These are phyloP conservation scores for Drosophila sucinea DNA, from an alignment of 1,140 invertebrate genomes.

Conservation along the genomic window DNA sequence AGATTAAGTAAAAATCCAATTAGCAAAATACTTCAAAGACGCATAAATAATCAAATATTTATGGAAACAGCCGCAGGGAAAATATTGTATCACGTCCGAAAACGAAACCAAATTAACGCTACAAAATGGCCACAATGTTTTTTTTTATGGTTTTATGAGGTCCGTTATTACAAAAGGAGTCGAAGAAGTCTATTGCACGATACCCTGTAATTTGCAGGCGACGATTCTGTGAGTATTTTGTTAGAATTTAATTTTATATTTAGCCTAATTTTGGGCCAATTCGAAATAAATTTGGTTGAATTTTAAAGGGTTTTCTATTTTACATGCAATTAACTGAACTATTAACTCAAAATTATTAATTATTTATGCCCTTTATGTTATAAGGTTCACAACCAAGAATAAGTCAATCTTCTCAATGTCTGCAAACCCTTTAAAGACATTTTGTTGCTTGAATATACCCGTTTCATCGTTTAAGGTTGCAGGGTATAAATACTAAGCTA, in stretches of 20 bases:
- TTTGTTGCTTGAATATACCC: slow-evolving; percentile 32
- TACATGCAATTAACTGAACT: no score
- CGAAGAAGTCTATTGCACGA: neutral
- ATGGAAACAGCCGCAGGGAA: slow-evolving; percentile 13
- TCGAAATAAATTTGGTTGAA: no score
- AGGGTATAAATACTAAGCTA: slow-evolving; percentile 24
- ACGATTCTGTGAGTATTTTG: no score
- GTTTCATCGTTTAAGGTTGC: slow-evolving; percentile 12
- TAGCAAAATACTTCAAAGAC: slow-evolving; percentile 29
- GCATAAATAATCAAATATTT: slow-evolving; percentile 29
- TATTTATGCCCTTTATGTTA: no score
- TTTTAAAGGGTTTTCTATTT: no score
- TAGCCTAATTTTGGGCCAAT: no score
- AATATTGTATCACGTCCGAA: slow-evolving; percentile 11
- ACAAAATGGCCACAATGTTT: slow-evolving; percentile 29
- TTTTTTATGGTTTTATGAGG: slow-evolving; percentile 5
- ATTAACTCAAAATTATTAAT: no score
- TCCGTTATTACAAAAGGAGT: neutral
- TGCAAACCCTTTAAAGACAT: no score
- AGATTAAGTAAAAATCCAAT: slow-evolving; percentile 46
- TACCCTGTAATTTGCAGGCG: neutral
- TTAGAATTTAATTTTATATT: no score
- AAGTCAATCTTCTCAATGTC: no score
- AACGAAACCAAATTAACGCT: slow-evolving; percentile 24
- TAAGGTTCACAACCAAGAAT: no score